Conservation (phyloP, 2,113 vertebrate species). For the Podarcis raffonei region DNA sequence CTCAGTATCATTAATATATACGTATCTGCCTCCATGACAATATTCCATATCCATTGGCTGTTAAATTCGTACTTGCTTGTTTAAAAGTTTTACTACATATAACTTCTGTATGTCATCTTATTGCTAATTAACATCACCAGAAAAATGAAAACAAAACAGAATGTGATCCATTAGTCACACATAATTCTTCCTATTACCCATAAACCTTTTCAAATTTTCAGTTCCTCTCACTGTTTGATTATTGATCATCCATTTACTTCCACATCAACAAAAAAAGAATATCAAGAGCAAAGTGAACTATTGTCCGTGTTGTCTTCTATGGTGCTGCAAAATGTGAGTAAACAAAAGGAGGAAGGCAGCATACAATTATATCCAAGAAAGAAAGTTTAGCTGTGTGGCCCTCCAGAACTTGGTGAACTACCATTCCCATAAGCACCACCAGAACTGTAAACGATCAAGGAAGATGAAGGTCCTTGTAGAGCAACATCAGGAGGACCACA, state of each 20-base stretch:
- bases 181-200: not conserved
- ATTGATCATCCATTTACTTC: not conserved
- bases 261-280: not conserved
- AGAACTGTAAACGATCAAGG: too few species aligned
- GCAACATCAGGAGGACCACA: too few species aligned
- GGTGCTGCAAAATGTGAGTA: not conserved
- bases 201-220: not conserved
- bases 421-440: too few species aligned
- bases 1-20: not conserved
- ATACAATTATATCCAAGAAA: not conserved
- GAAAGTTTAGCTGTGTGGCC: too few species aligned
- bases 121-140: fast-evolving
- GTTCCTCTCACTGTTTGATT: not conserved
- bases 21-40: not conserved
- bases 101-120: not conserved
- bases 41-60: not conserved
- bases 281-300: not conserved
- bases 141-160: not conserved
- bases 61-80: fast-evolving
- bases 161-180: not conserved
- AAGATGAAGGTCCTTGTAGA: too few species aligned
- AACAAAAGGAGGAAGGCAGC: not conserved
- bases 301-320: not conserved
- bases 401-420: too few species aligned
- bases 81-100: not conserved